Conservation (phyloP, 2,797 vertebrate genomes). For the Agapornis canus region DNA sequence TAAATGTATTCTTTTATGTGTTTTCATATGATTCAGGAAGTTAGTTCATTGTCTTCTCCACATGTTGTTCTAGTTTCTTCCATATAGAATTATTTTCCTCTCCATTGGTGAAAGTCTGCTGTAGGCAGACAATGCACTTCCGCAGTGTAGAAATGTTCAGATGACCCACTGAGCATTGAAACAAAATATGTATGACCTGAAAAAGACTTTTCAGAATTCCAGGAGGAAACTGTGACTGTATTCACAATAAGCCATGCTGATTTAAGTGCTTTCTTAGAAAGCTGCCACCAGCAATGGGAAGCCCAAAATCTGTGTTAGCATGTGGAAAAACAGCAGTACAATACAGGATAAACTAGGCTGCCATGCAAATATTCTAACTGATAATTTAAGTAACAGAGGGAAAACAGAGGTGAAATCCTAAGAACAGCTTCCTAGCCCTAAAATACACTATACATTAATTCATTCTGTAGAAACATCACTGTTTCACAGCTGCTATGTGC, state of each 20-base stretch:
- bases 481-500: background rate
- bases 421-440: background rate
- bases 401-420: background rate
- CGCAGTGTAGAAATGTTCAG: background rate
- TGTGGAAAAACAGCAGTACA: background rate
- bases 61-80: accelerated
- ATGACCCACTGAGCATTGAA: background rate
- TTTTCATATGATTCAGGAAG: background rate
- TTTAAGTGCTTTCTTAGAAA: background rate
- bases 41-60: background rate
- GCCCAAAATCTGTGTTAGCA: accelerated
- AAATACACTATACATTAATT: background rate
- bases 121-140: accelerated
- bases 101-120: accelerated
- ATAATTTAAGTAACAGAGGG: background rate
- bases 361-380: accelerated
- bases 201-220: background rate
- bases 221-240: background rate
- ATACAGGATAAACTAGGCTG: background rate
- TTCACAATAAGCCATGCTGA: background rate
- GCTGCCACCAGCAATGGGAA: background rate
- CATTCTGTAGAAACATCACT: background rate
- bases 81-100: background rate
- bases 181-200: accelerated
- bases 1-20: background rate